A percentile compares a stretch with the other conserved stretches of the same genome.
These are phyloP conservation scores for Micrasema longulum DNA, from an alignment of 1,140 invertebrate genomes.

Conservation along the genomic window DNA sequence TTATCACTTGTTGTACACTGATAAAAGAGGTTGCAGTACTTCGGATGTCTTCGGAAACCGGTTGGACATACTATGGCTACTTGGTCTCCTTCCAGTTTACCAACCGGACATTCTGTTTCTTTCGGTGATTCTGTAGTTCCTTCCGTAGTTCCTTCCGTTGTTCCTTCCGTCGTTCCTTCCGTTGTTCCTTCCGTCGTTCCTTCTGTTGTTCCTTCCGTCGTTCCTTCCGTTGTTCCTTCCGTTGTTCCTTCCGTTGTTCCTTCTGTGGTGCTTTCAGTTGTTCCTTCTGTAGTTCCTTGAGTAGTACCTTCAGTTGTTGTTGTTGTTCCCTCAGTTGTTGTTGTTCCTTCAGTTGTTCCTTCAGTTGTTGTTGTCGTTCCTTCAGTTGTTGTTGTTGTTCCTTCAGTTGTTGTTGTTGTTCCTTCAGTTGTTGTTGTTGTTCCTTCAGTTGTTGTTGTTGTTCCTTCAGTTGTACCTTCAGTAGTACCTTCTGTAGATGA, in stretches of 20 bases:
- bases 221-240: slow-evolving; percentile 46
- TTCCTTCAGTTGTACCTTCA: slow-evolving; percentile 49
- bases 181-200: slow-evolving; percentile 48
- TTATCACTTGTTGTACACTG: slow-evolving; percentile 78
- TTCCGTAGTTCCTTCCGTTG: slow-evolving; percentile 50
- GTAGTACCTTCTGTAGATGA: slow-evolving; percentile 48
- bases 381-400: slow-evolving; percentile 55
- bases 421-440: slow-evolving; percentile 33
- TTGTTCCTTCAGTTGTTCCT: slow-evolving; percentile 42
- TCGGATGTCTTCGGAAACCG: slow-evolving; percentile 84
- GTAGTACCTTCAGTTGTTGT: slow-evolving; percentile 50
- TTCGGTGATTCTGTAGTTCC: slow-evolving; percentile 50
- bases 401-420: slow-evolving; percentile 61
- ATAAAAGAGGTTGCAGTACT: slow-evolving; percentile 87
- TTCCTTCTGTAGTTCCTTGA: slow-evolving; percentile 56
- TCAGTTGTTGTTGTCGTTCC: slow-evolving; percentile 54
- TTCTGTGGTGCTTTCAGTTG: slow-evolving; percentile 57
- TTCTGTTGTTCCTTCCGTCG: slow-evolving; percentile 47
- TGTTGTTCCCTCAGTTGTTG: slow-evolving; percentile 40
- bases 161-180: slow-evolving; percentile 50
- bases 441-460: slow-evolving; percentile 53
- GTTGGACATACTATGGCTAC: slow-evolving; percentile 80
- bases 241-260: slow-evolving; percentile 54
- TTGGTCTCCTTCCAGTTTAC: slow-evolving; percentile 73
- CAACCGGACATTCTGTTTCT: slow-evolving; percentile 62